Conservation (phyloP, 2,888 invertebrate species). For the Chironomus riparius region DNA sequence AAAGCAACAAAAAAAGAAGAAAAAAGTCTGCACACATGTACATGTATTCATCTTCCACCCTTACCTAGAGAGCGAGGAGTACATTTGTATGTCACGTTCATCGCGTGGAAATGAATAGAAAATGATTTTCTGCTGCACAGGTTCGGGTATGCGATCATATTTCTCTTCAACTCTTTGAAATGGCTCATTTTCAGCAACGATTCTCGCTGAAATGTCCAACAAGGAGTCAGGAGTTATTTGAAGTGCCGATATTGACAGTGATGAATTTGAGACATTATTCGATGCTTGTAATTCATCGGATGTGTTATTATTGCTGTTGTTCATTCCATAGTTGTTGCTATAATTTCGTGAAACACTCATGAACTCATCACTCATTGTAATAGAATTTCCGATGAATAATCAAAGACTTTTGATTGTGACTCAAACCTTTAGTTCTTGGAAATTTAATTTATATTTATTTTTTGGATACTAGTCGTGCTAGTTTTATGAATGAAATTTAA, state of each 20-base stretch:
- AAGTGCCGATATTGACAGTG: not conserved
- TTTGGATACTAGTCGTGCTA: not conserved
- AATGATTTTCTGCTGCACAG: constrained; percentile 77
- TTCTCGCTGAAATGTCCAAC: constrained; percentile 73
- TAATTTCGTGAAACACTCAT: constrained; percentile 5
- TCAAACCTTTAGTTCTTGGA: not conserved
- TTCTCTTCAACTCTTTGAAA: constrained; percentile 81
- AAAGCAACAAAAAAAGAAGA: not conserved
- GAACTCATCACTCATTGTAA: constrained; percentile 23
- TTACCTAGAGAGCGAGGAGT: constrained; percentile 60
- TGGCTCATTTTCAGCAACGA: constrained; percentile 74
- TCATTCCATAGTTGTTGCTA: not conserved
- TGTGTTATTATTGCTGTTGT: not conserved
- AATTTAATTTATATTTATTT: not conserved
- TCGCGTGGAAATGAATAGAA: constrained; percentile 84
- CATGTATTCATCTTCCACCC: not conserved
- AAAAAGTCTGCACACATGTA: not conserved
- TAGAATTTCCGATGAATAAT: constrained; percentile 6
- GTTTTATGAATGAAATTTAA: not conserved
- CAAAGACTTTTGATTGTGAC: not conserved
- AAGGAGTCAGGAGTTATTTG: constrained; percentile 55
- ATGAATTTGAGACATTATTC: not conserved
- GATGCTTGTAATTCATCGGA: not conserved
- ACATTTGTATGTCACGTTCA: constrained; percentile 83
- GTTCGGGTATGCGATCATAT: constrained; percentile 79